A percentile compares a stretch with the other conserved stretches of the same genome.
These are phyloP conservation scores for Melanotaenia maccullochi DNA, from an alignment of 2,797 vertebrate species.

Conservation along the genomic window DNA sequence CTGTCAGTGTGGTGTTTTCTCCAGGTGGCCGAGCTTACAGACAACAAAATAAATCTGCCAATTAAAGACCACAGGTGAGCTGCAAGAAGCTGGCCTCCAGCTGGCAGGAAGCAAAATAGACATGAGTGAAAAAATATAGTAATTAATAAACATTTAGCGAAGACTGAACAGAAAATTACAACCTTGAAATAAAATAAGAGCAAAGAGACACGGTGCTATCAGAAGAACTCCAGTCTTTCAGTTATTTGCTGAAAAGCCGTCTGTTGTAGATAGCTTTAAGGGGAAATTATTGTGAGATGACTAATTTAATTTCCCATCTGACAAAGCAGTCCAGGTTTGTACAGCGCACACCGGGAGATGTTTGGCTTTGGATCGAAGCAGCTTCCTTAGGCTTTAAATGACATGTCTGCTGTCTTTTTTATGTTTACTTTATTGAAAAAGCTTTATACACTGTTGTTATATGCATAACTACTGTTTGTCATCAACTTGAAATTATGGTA, in stretches of 20 bases:
- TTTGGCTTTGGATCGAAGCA: slow-evolving; percentile 3
- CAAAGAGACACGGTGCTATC: background rate
- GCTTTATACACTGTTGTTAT: background rate
- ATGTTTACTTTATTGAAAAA: background rate
- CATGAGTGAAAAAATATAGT: slow-evolving; percentile 28
- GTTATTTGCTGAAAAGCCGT: background rate
- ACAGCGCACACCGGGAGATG: slow-evolving; percentile 1
- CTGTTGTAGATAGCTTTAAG: background rate
- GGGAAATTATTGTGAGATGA: background rate
- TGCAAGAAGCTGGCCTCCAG: slow-evolving; percentile 31
- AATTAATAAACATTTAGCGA: slow-evolving; percentile 10
- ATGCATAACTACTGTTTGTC: background rate
- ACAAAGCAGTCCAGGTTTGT: slow-evolving; percentile 1
- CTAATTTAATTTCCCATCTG: slow-evolving; percentile 12
- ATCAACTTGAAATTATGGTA: background rate
- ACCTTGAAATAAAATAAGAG: background rate
- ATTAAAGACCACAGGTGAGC: slow-evolving; percentile 55
- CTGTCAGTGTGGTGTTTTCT: slow-evolving; percentile 37
- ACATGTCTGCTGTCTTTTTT: background rate
- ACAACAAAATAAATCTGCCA: slow-evolving; percentile 60
- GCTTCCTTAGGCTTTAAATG: background rate
- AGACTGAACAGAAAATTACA: background rate
- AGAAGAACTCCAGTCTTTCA: slow-evolving; percentile 1
- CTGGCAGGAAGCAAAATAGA: slow-evolving; percentile 35
- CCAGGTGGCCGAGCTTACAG: slow-evolving; percentile 46